Percentiles rank a stretch among this genome's conserved stretches.
These are phyloP conservation scores for Nothobranchius kuhntae DNA, from an alignment of 2,113 vertebrate species.

Conservation along the genomic window DNA sequence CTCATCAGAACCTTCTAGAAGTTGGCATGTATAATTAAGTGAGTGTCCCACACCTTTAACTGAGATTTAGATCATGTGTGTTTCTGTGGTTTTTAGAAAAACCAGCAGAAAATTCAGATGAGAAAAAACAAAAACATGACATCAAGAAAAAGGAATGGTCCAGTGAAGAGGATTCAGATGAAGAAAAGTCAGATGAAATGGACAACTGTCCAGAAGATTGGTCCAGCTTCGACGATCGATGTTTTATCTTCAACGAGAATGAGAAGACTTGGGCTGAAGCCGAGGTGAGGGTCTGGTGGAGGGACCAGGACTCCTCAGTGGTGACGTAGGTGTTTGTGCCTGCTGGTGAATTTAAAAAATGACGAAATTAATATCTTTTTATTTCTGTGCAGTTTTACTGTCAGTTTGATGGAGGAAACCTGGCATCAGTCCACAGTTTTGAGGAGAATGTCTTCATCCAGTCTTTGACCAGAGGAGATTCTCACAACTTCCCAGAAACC, in stretches of 20 bases:
- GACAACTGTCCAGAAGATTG: conserved; percentile 19
- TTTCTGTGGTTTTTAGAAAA: too few species aligned
- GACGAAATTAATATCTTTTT: too few species aligned
- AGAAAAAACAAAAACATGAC: too few species aligned
- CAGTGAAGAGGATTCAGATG: neutral
- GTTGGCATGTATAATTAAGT: too few species aligned
- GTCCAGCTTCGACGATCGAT: neutral
- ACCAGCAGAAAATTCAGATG: too few species aligned
- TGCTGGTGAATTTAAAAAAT: too few species aligned
- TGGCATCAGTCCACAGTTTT: conserved; percentile 33
- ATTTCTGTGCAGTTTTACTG: conserved; percentile 35
- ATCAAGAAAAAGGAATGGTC: too few species aligned
- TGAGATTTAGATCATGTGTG: too few species aligned
- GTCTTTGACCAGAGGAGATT: conserved; percentile 22
- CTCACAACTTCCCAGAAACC: conserved; percentile 3
- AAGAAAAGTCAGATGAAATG: rapidly evolving
- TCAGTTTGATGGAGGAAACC: conserved; percentile 31
- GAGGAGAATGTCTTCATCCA: conserved; percentile 31
- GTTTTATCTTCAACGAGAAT: conserved; percentile 32
- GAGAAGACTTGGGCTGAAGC: conserved; percentile 43
- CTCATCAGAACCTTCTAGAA: too few species aligned
- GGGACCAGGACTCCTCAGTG: too few species aligned
- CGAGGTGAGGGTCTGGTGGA: conserved; percentile 32
- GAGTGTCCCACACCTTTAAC: too few species aligned
- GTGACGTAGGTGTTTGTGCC: too few species aligned